Evolutionary conservation across 2,797 vertebrate genomes (phyloP).

Genomic region (Silurus aristotelis): DNA sequence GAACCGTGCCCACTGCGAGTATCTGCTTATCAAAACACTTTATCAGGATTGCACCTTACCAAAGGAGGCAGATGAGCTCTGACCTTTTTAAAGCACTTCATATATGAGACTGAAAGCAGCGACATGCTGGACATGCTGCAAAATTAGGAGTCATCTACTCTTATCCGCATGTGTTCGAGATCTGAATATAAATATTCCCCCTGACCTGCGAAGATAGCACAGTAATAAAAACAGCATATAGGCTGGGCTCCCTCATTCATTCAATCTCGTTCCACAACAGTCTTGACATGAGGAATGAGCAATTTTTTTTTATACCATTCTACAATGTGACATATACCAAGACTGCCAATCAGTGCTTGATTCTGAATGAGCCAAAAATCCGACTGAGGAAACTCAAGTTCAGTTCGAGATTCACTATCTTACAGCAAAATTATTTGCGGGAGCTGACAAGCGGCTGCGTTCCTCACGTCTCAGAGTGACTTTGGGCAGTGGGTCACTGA

Average conservation of each 20-base stretch:
- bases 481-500: conserved; percentile 21
- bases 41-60: conserved; percentile 42
- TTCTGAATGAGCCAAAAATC: neutral
- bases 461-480: conserved; percentile 12
- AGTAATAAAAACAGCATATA: neutral
- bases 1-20: conserved; percentile 24
- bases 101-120: neutral
- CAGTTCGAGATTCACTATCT: neutral
- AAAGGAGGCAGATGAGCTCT: conserved; percentile 3
- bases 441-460: neutral
- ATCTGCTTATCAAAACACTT: conserved; percentile 52
- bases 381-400: neutral
- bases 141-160: neutral
- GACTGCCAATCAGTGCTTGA: neutral
- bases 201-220: neutral
- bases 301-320: neutral
- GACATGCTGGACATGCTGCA: neutral
- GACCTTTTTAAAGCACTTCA: conserved; percentile 12
- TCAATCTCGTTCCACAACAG: neutral
- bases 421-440: neutral
- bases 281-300: neutral
- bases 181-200: neutral
- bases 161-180: neutral
- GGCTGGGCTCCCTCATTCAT: neutral
- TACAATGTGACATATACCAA: neutral